A percentile compares a stretch with the other conserved stretches of the same genome.
Evolutionary conservation across 64 coral and sea anemone genomes (phyloP).

Genomic region (Cladopsammia gracilis): DNA sequence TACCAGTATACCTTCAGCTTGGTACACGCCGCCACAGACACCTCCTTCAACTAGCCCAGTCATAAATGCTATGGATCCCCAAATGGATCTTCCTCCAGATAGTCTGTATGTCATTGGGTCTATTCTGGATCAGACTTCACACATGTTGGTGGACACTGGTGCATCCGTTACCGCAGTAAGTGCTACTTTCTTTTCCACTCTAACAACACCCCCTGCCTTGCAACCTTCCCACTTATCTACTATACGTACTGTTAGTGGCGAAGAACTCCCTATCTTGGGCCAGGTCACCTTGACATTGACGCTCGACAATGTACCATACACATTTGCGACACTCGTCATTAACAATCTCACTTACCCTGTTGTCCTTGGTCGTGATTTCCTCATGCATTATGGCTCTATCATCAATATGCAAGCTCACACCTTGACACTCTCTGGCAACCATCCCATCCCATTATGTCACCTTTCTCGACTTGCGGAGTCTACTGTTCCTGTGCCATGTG

Average conservation of each 20-base stretch:
- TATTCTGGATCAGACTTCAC: too few species aligned
- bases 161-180: not conserved
- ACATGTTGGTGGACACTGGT: too few species aligned
- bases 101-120: too few species aligned
- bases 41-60: too few species aligned
- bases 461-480: too few species aligned
- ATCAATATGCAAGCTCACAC: not conserved
- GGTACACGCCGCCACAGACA: too few species aligned
- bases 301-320: not conserved
- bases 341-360: conserved; percentile 24
- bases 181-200: not conserved
- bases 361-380: conserved; percentile 47
- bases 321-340: not conserved
- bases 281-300: not conserved
- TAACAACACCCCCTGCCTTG: not conserved
- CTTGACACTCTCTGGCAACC: too few species aligned
- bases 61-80: too few species aligned
- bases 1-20: too few species aligned
- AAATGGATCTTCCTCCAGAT: too few species aligned
- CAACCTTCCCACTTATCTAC: not conserved
- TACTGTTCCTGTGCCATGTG: not conserved
- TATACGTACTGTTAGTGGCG: conserved; percentile 22
- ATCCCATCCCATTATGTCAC: too few species aligned
- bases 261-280: not conserved
- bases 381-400: conserved; percentile 16